Base-by-base conservation (phyloP, 1,140 invertebrate genomes). In the Alviniconcha marisindica region DNA sequence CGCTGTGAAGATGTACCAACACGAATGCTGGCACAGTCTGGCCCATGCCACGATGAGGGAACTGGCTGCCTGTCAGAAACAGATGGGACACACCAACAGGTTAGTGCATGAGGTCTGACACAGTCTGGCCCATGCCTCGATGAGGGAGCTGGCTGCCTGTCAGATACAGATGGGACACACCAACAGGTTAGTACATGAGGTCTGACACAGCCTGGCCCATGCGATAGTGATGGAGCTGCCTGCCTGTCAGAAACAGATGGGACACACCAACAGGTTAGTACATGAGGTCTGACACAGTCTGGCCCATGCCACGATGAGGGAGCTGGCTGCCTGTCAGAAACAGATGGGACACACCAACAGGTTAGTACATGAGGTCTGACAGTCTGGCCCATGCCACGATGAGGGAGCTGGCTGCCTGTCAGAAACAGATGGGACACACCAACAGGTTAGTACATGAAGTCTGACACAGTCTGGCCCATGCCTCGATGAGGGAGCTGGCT, bases 1-100 rank as follows among this genome's bases (percentile, higher is more conserved):
- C 92, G 95, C 97, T 0, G 93, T 98, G 33, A 95, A 97, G 77
- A 97, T 96, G 31, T 98, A 97, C 88, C 95, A 96, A 87, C 95
- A 96, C 81, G 98, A 99, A 91, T 96, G 96, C 24, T 99, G 98
- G 98, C 92, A 94, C 44, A 94, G 95, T 56, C 93, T 99, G 24
- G 96, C 96, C 10, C 96, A 96, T 0, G 95, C 97, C 89, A 97
- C 97, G 3, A 94, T 96, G 83, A 92, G 97, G 4, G 95, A 98
- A 88, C 93, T 99, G n/a, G 96, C 97, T 0, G 95, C 96, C 73
- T 98, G 97, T 89, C 97, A 97, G 88, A 95, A 95, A 83, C 95
- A 95, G 87, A 96, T 97, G 93, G 95, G 95, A 4, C 96, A 98
- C 91, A 94, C 94, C 66, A 95, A 96, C 84, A 94, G 93, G 93